Conservation (phyloP, 30 jellyfish, hydroid and myxozoan genomes). For the Cassiopea xamachana region DNA sequence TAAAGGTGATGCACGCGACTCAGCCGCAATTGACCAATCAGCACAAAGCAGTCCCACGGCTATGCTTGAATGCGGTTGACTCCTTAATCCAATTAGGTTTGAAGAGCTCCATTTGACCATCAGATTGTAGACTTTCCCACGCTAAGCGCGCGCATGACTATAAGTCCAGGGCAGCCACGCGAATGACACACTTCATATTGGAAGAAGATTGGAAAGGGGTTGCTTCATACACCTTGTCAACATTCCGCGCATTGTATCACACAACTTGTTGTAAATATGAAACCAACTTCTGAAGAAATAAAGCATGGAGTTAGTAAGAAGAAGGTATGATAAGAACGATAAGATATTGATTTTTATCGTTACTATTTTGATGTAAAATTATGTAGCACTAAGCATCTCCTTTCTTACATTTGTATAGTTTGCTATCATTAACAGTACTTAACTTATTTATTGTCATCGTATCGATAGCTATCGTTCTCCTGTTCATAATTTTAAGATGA, state of each 20-base stretch:
- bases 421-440: too few relatives aligned
- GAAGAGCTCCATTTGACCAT: constrained; percentile 70
- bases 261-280: constrained; percentile 15
- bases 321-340: constrained; percentile 25
- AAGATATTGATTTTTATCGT: too few relatives aligned
- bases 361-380: too few relatives aligned
- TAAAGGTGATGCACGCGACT: constrained; percentile 94
- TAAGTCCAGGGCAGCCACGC: constrained; percentile 81
- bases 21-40: constrained; percentile 73
- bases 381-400: too few relatives aligned
- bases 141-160: constrained; percentile 86
- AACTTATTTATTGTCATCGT: too few relatives aligned
- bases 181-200: constrained; percentile 87
- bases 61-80: constrained; percentile 88
- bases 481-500: neutral
- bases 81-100: constrained; percentile 81
- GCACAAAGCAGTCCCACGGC: constrained; percentile 93
- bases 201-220: constrained; percentile 36
- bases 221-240: neutral
- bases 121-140: constrained; percentile 81
- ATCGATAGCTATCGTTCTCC: too few relatives aligned
- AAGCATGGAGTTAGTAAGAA: constrained; percentile 32
- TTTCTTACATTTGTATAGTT: too few relatives aligned
- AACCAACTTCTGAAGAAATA: constrained; percentile 42
- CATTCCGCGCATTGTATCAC: neutral